phyloP scores from a whole-genome alignment of 2,888 invertebrate species.

The Calephelis perditalis region DNA sequence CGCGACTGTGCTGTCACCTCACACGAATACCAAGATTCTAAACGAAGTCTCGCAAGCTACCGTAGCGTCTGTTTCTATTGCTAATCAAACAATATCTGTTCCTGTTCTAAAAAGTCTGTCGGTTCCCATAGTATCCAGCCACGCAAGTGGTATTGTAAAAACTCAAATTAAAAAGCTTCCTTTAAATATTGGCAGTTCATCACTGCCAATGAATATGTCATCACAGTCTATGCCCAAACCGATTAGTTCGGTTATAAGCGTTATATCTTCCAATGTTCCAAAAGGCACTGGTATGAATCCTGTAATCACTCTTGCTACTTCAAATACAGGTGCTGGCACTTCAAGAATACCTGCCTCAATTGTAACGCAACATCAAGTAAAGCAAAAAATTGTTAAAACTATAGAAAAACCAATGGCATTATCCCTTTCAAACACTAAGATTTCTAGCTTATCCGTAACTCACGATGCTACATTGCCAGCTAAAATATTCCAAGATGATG shows the following conservation, averaged over 20 bases:
- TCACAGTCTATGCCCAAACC: conserved; percentile 57
- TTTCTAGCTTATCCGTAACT: conserved; percentile 76
- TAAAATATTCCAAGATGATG: conserved; percentile 83
- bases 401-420: conserved; percentile 71
- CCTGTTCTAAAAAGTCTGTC: conserved; percentile 66
- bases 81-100: conserved; percentile 72
- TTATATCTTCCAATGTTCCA: conserved; percentile 64
- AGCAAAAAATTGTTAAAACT: conserved; percentile 72
- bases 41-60: conserved; percentile 80
- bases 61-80: conserved; percentile 73
- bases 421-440: conserved; percentile 70
- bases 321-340: conserved; percentile 44
- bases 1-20: conserved; percentile 54
- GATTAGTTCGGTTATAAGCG: conserved; percentile 68
- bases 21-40: conserved; percentile 64
- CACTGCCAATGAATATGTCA: conserved; percentile 56
- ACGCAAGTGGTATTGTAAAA: conserved; percentile 39
- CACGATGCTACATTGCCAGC: conserved; percentile 80
- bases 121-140: conserved; percentile 52
- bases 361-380: conserved; percentile 68
- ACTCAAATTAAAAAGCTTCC: conserved; percentile 60
- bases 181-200: conserved; percentile 53
- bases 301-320: conserved; percentile 58
- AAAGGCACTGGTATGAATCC: conserved; percentile 59
- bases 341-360: conserved; percentile 65